Percentiles rank a stretch among this genome's conserved stretches.
Evolutionary conservation across 2,888 invertebrate genomes (phyloP).

Genomic region (Leucania comma): DNA sequence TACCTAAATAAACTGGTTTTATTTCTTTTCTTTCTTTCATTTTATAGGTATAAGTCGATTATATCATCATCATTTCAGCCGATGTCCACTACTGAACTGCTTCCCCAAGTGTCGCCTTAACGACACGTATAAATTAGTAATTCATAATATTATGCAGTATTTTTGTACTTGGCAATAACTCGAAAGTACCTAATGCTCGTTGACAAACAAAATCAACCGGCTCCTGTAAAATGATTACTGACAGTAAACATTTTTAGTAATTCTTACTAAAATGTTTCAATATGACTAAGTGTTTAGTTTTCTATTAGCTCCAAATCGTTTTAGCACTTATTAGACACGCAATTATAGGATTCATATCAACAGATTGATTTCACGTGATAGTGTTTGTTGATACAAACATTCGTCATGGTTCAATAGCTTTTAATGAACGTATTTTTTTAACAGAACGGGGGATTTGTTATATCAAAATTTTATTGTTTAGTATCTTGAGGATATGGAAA

Average conservation of each 20-base stretch:
- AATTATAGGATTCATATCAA: slow-evolving; percentile 22
- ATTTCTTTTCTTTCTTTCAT: too few species aligned
- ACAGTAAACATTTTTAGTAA: not conserved
- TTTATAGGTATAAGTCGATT: too few species aligned
- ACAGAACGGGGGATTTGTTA: not conserved
- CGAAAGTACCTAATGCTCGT: not conserved
- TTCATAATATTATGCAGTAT: too few species aligned
- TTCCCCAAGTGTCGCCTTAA: too few species aligned
- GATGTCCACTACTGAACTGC: too few species aligned
- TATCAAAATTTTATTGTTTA: slow-evolving; percentile 20
- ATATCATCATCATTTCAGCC: too few species aligned
- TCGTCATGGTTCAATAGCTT: slow-evolving; percentile 22
- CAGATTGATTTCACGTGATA: slow-evolving; percentile 35
- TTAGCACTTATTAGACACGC: slow-evolving; percentile 24
- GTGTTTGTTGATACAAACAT: slow-evolving; percentile 1
- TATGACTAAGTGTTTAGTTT: slow-evolving; percentile 37
- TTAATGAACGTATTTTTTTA: slow-evolving; percentile 16
- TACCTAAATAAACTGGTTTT: too few species aligned
- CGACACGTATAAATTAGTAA: too few species aligned
- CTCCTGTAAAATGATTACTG: not conserved
- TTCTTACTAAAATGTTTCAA: slow-evolving; percentile 1
- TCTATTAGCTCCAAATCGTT: slow-evolving; percentile 29
- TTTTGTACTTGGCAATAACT: too few species aligned
- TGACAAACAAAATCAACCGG: not conserved
- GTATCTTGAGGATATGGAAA: slow-evolving; percentile 11